Evolutionary conservation across 1,140 invertebrate genomes (phyloP).

Genomic region (Drosophila rufa): DNA sequence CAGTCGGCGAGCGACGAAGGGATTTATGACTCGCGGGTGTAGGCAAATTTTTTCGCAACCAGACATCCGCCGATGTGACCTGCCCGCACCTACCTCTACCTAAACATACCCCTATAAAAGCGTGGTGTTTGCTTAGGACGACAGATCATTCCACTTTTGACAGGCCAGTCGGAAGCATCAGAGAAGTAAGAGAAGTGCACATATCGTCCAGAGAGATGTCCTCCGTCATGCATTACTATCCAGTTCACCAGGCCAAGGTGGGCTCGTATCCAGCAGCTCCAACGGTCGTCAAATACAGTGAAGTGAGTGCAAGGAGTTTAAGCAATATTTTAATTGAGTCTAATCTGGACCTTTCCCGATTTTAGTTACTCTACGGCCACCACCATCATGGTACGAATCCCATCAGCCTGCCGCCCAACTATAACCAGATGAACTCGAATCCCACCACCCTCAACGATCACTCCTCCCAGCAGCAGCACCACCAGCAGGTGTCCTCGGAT

Average conservation of each 20-base stretch:
- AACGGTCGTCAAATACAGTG: conserved; percentile 60
- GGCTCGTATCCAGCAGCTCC: conserved; percentile 34
- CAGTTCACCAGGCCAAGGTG: conserved; percentile 71
- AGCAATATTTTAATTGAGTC: neutral
- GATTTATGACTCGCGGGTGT: conserved; percentile 80
- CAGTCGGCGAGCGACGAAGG: conserved; percentile 56
- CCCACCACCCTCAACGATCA: conserved; percentile 31
- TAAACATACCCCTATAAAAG: conserved; percentile 60
- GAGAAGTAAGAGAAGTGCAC: conserved; percentile 4
- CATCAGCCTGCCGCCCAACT: conserved; percentile 5
- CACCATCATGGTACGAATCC: conserved; percentile 27
- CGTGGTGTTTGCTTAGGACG: conserved; percentile 21
- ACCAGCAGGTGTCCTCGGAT: conserved; percentile 68
- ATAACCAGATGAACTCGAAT: conserved; percentile 35
- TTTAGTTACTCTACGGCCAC: conserved; percentile 56
- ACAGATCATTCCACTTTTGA: conserved; percentile 57
- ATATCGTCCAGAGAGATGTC: conserved; percentile 55
- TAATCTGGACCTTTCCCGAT: neutral
- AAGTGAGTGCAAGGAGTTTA: conserved; percentile 40
- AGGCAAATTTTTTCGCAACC: conserved; percentile 73
- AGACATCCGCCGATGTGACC: conserved; percentile 25
- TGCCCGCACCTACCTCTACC: conserved; percentile 41
- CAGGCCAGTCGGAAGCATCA: conserved; percentile 34
- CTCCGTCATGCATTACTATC: conserved; percentile 82
- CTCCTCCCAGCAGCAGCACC: conserved; percentile 28